These are phyloP conservation scores for Peromyscus nudipes DNA, from an alignment of 2,797 vertebrate genomes.

Conservation along the genomic window DNA sequence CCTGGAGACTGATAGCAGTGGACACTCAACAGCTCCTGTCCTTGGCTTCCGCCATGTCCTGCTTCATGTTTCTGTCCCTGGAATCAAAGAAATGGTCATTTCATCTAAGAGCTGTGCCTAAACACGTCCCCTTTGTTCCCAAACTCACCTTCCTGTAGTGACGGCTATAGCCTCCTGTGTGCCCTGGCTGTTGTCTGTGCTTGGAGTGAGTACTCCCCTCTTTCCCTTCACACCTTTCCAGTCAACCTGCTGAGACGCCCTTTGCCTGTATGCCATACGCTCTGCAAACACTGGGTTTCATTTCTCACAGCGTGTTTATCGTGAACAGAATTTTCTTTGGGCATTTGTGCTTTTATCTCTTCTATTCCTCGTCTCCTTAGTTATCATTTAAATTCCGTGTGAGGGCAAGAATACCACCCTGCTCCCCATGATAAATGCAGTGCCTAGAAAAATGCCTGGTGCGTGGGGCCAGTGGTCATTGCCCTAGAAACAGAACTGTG, in stretches of 20 bases:
- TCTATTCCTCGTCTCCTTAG: constrained; percentile 31
- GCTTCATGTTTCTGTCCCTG: background rate
- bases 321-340: background rate
- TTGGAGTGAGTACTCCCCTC: rapidly evolving
- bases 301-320: background rate
- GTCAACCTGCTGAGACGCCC: background rate
- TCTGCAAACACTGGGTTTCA: background rate
- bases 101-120: background rate
- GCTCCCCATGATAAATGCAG: background rate
- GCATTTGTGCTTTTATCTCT: background rate
- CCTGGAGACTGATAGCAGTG: background rate
- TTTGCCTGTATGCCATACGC: background rate
- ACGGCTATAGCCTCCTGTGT: background rate
- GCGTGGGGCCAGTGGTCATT: background rate
- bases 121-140: background rate
- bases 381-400: background rate
- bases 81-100: background rate
- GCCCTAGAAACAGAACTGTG: background rate
- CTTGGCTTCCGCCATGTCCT: background rate
- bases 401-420: background rate
- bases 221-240: too few species aligned
- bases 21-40: background rate
- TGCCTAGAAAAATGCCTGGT: background rate
- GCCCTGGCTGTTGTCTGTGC: background rate
- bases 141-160: background rate